These are phyloP conservation scores for Tenodera sinensis DNA, from an alignment of 2,888 invertebrate genomes.

Conservation along the genomic window DNA sequence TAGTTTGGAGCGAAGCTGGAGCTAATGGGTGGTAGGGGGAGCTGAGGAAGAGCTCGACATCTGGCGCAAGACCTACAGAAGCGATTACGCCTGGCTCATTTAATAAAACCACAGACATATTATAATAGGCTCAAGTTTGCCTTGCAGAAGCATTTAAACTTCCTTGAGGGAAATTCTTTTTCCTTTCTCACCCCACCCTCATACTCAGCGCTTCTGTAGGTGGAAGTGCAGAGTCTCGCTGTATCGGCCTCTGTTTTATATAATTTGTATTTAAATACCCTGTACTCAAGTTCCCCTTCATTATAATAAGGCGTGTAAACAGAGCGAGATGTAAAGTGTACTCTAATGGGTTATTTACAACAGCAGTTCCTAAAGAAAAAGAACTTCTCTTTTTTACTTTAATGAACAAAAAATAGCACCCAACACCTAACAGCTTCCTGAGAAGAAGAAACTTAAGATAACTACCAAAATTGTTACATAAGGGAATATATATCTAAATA, in stretches of 20 bases:
- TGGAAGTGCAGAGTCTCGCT: background rate
- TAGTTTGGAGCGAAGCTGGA: background rate
- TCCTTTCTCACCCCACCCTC: background rate
- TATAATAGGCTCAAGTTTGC: conserved; percentile 7
- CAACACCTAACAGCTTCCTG: too few species aligned
- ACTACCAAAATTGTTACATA: too few species aligned
- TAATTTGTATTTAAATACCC: background rate
- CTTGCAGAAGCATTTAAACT: background rate
- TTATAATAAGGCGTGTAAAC: background rate
- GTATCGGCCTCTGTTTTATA: background rate
- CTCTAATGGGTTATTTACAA: background rate
- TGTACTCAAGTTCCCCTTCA: background rate
- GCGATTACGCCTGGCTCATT: conserved; percentile 6
- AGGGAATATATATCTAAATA: too few species aligned
- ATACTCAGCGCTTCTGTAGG: background rate
- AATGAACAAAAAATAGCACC: too few species aligned
- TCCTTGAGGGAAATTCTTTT: background rate
- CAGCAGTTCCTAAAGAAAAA: background rate
- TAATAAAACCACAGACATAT: conserved; percentile 12
- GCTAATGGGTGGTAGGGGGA: background rate
- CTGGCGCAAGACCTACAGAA: conserved; percentile 4
- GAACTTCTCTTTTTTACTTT: too few species aligned
- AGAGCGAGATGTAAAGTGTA: background rate
- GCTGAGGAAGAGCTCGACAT: conserved; percentile 2
- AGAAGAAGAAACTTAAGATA: too few species aligned